A percentile compares a stretch with the other conserved stretches of the same genome.
These are phyloP conservation scores for Microctenopoma lineatum DNA, from an alignment of 2,797 vertebrate species.

Conservation along the genomic window DNA sequence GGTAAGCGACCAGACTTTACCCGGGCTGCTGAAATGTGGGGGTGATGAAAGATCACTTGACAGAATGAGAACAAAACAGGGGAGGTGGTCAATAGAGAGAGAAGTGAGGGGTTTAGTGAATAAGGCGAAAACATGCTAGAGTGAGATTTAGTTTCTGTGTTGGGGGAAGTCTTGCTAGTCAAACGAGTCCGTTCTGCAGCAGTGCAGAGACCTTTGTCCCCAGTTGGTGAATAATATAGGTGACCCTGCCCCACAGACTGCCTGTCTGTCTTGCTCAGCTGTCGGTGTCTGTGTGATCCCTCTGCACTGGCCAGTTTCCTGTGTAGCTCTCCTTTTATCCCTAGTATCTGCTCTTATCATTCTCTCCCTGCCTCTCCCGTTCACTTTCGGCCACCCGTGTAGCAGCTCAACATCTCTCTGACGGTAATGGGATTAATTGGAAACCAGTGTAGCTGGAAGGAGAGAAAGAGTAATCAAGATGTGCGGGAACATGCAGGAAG, in stretches of 20 bases:
- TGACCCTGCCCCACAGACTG: constrained; percentile 53
- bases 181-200: constrained; percentile 23
- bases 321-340: constrained; percentile 15
- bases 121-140: background rate
- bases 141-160: constrained; percentile 16
- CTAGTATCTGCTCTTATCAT: background rate
- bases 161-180: constrained; percentile 20
- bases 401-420: constrained; percentile 55
- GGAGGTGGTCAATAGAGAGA: constrained; percentile 9
- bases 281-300: constrained; percentile 45
- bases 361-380: background rate
- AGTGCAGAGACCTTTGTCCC: constrained; percentile 66
- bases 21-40: constrained; percentile 40
- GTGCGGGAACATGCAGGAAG: constrained; percentile 5
- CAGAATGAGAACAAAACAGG: constrained; percentile 59
- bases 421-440: constrained; percentile 73
- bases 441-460: constrained; percentile 35
- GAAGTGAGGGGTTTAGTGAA: constrained; percentile 7
- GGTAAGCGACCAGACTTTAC: constrained; percentile 70
- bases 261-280: constrained; percentile 58
- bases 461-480: constrained; percentile 19
- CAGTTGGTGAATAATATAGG: constrained; percentile 38
- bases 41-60: constrained; percentile 47
- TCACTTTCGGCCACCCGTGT: constrained; percentile 23
- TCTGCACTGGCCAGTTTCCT: constrained; percentile 20